These are phyloP conservation scores for Mastomys natalensis DNA, from an alignment of 2,113 vertebrate genomes.

Conservation along the genomic window DNA sequence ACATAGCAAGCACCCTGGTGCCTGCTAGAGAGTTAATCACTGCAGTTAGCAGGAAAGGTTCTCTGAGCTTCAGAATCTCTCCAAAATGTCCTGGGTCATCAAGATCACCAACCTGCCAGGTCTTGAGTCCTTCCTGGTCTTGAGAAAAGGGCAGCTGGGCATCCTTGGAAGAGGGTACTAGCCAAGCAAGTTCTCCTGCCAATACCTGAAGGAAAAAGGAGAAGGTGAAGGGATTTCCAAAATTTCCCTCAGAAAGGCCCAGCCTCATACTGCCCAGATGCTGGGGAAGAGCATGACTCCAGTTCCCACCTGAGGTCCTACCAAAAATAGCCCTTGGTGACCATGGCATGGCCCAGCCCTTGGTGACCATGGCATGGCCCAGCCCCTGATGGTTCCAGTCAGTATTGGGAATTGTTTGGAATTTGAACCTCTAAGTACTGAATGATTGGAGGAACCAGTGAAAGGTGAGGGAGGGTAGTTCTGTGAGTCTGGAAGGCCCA, in stretches of 20 bases:
- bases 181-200: neutral
- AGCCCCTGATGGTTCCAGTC: too few species aligned
- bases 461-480: neutral
- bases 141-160: neutral
- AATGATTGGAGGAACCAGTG: neutral
- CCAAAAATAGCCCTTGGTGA: neutral
- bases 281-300: accelerated
- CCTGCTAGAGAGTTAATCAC: neutral
- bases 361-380: neutral
- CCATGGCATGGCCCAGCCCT: neutral
- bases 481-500: neutral
- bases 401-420: neutral
- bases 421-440: neutral
- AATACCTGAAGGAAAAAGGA: neutral
- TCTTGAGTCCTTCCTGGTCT: neutral
- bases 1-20: neutral
- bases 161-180: neutral
- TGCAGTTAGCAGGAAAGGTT: neutral
- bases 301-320: neutral
- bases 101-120: neutral
- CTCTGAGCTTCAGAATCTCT: neutral
- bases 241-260: neutral
- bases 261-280: neutral
- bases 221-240: too few species aligned
- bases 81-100: neutral